Evolutionary conservation across 2,888 invertebrate species (phyloP).

Genomic region (Erebia aethiops): DNA sequence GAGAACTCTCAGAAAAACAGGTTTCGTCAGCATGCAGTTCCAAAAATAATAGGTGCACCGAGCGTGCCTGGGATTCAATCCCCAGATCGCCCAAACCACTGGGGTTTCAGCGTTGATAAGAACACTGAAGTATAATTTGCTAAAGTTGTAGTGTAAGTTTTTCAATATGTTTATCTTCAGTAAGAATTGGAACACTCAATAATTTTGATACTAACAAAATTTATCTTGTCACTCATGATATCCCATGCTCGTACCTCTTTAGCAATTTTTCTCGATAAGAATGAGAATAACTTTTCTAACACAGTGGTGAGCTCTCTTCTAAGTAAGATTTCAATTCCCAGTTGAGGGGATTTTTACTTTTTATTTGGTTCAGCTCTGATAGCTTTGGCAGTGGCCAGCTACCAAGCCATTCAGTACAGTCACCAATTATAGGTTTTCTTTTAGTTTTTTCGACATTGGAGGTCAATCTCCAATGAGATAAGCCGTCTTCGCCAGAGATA

Average conservation of each 20-base stretch:
- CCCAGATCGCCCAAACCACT: too few species aligned
- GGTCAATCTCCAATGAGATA: too few species aligned
- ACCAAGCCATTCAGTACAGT: too few species aligned
- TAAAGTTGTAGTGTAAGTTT: neutral
- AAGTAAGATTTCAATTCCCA: neutral
- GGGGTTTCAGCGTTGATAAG: too few species aligned
- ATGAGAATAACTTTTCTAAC: neutral
- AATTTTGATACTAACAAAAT: constrained; percentile 20
- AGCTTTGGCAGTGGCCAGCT: neutral
- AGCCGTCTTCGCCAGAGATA: too few species aligned
- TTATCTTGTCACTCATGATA: constrained; percentile 30
- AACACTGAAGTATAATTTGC: too few species aligned
- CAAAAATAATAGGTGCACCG: too few species aligned
- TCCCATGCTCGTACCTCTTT: constrained; percentile 5
- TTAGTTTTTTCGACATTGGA: too few species aligned
- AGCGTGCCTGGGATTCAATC: too few species aligned
- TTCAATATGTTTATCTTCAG: constrained; percentile 17
- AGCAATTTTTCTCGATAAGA: constrained; percentile 26
- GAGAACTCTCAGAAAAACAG: too few species aligned
- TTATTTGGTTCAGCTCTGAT: neutral
- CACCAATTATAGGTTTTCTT: too few species aligned
- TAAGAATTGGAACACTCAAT: constrained; percentile 26
- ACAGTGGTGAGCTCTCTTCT: neutral
- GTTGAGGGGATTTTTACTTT: neutral
- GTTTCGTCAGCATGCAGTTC: too few species aligned